Conservation (phyloP, 1,140 invertebrate species). For the Drosophila bifasciata region DNA sequence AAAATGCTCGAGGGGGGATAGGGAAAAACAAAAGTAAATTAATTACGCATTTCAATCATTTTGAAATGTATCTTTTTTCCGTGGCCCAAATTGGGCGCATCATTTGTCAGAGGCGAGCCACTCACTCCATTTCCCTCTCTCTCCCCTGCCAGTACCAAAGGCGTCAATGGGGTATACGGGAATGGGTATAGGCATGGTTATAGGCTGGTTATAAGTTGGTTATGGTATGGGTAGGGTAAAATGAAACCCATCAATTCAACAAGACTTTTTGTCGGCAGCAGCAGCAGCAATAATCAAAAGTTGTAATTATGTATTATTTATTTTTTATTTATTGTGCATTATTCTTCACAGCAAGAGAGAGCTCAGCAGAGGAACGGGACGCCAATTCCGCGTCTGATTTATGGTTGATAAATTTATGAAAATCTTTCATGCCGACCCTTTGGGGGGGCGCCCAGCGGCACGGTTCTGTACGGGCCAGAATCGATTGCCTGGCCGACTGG, state of each 20-base stretch:
- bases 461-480: constrained; percentile 20
- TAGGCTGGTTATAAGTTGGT: background rate
- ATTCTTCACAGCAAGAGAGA: constrained; percentile 49
- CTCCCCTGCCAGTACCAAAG: constrained; percentile 16
- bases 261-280: constrained; percentile 27
- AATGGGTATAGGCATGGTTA: constrained; percentile 27
- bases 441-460: constrained; percentile 10
- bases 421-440: constrained; percentile 63
- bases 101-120: constrained; percentile 63
- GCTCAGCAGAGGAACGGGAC: background rate
- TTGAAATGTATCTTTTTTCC: constrained; percentile 58
- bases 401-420: constrained; percentile 80
- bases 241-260: constrained; percentile 13
- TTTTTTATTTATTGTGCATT: constrained; percentile 76
- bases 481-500: background rate
- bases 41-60: constrained; percentile 74
- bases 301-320: constrained; percentile 80
- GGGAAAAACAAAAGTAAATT: constrained; percentile 52
- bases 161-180: constrained; percentile 56
- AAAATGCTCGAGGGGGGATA: constrained; percentile 28
- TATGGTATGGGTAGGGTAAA: constrained; percentile 12
- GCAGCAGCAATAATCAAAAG: constrained; percentile 67
- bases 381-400: constrained; percentile 62
- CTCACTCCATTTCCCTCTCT: background rate
- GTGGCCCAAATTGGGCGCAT: constrained; percentile 51